Evolutionary conservation across 2,113 vertebrate genomes (phyloP), one percentile per base, ranked within the genome.

Genomic region (Podiceps cristatus): DNA sequence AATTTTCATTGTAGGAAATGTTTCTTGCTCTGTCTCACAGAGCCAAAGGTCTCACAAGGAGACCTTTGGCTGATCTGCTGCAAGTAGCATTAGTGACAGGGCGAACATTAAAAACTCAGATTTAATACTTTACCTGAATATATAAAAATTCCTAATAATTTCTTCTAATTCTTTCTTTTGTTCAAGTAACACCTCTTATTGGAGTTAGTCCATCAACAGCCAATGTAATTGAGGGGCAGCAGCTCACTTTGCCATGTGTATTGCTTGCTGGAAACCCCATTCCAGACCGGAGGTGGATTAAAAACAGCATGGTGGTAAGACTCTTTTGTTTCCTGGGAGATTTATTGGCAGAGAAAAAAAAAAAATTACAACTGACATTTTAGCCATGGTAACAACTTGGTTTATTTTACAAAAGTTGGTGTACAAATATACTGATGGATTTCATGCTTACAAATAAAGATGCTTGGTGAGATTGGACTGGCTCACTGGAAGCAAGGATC

Each of bases 211-310:
- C 99, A 3, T 68, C 98, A 7, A 98, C 98, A 83, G 98, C 99
- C 92, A 99, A 97, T 63, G 99, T 99, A 31, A 98, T 99, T 24
- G 98, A 99, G 97, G 99, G 99, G 64, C 99, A 99, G 95, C 99
- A 99, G 91, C 93, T 99, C 60, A 99, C 99, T 75, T 97, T 99
- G 91, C 99, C 99, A 3, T 99, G 99, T 81, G 97, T 99, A 44
- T 94, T 99, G 8, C 90, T 99, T 81, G 99, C 99, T 95, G 99
- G 99, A 73, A 99, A 99, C 96, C 99, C 99, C 4, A 98, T 99
- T 88, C 99, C 99, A 69, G 98, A 99, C 47, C 98, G 99, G 75
- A 98, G 98, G 31, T 99, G 99, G 99, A 98, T 99, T n/a, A 99
- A 99, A 95, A 99, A 99, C 94, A 98, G 97, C 53, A 98, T 98